Evolutionary conservation across 2,797 vertebrate genomes (phyloP).

Genomic region (Pelobates cultripes): DNA sequence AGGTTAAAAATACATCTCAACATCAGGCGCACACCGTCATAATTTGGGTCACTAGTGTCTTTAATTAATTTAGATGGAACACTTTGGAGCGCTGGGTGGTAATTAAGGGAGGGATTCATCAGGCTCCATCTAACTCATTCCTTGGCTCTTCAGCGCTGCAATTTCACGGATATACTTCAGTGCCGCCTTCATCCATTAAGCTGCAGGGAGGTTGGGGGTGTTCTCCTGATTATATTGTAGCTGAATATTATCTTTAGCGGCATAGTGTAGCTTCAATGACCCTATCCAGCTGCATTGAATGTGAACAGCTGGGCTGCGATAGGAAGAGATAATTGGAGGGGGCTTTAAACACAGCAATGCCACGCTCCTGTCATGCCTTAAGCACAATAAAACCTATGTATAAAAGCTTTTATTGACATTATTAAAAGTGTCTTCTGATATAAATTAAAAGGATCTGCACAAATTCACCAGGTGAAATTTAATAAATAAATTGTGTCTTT

Average conservation of each 20-base stretch:
- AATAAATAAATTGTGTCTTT: no score
- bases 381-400: no score
- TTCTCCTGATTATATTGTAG: constrained; percentile 50
- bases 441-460: no score
- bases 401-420: no score
- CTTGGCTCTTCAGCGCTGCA: constrained; percentile 59
- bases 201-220: constrained; percentile 5
- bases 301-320: constrained; percentile 42
- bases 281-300: constrained; percentile 48
- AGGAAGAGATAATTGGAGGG: constrained; percentile 40
- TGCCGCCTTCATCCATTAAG: constrained; percentile 38
- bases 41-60: constrained; percentile 76
- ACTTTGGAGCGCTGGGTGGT: constrained; percentile 71
- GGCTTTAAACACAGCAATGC: neutral
- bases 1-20: constrained; percentile 75
- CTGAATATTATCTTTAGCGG: constrained; percentile 46
- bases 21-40: constrained; percentile 71
- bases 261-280: constrained; percentile 20
- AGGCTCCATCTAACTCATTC: constrained; percentile 50
- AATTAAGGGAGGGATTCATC: constrained; percentile 71
- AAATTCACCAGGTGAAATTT: no score
- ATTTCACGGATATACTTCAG: constrained; percentile 58
- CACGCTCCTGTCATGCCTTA: no score
- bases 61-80: constrained; percentile 80
- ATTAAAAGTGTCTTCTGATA: no score